phyloP scores from a whole-genome alignment of 1,140 invertebrate genomes.

The Mactra quadrangularis region DNA sequence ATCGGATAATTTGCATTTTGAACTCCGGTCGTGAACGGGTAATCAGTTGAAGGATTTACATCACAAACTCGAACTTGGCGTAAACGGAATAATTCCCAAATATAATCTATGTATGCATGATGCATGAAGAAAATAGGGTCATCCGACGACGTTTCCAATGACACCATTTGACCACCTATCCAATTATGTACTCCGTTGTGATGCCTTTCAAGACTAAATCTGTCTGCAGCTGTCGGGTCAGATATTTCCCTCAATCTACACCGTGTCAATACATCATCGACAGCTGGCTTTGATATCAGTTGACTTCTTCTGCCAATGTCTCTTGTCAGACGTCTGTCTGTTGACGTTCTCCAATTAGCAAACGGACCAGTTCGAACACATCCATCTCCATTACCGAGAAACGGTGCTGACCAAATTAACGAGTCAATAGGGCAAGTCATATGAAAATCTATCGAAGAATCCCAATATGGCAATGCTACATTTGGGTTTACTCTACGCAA shows the following conservation, averaged over 20 bases:
- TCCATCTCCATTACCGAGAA: conserved; percentile 82
- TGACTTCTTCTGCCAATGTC: conserved; percentile 19
- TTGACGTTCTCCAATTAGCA: conserved; percentile 64
- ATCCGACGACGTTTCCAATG: conserved; percentile 78
- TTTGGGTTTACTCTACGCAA: conserved; percentile 60
- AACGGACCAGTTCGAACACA: conserved; percentile 81
- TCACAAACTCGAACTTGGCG: conserved; percentile 66
- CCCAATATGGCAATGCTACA: conserved; percentile 82
- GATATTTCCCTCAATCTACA: conserved; percentile 41
- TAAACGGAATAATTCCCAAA: conserved; percentile 78
- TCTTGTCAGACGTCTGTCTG: conserved; percentile 52
- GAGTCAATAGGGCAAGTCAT: conserved; percentile 78
- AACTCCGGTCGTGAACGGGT: conserved; percentile 42
- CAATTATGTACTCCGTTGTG: conserved; percentile 77
- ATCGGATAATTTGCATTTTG: conserved; percentile 9
- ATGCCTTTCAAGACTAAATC: conserved; percentile 75
- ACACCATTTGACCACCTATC: conserved; percentile 77
- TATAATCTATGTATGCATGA: conserved; percentile 82
- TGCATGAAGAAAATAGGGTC: conserved; percentile 83
- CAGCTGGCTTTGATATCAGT: conserved; percentile 26
- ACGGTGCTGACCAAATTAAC: conserved; percentile 76
- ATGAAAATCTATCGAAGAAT: conserved; percentile 77
- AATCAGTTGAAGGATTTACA: conserved; percentile 68
- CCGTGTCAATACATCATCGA: conserved; percentile 20
- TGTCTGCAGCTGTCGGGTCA: conserved; percentile 1